A percentile compares a stretch with the other conserved stretches of the same genome.
Evolutionary conservation across 2,113 vertebrate species (phyloP).

Genomic region (Halichoerus grypus): DNA sequence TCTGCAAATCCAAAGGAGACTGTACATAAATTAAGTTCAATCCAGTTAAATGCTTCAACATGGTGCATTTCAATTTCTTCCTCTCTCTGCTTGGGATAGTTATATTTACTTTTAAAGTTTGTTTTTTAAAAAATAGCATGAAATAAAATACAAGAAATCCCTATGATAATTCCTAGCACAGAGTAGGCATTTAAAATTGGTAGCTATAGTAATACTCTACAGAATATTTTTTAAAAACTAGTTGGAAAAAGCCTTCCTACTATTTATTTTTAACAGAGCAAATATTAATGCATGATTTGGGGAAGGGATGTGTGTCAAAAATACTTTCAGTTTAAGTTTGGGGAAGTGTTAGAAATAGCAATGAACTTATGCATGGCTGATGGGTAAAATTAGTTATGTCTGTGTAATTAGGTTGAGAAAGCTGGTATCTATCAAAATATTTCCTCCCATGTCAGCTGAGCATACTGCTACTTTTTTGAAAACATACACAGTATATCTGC

Average conservation of each 20-base stretch:
- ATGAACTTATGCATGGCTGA: constrained; percentile 75
- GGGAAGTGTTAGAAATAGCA: constrained; percentile 76
- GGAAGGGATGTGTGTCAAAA: constrained; percentile 73
- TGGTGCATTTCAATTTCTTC: background rate
- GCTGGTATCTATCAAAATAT: constrained; percentile 83
- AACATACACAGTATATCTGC: constrained; percentile 71
- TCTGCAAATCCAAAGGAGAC: background rate
- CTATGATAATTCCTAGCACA: background rate
- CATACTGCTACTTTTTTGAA: constrained; percentile 74
- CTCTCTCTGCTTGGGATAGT: background rate
- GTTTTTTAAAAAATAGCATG: background rate
- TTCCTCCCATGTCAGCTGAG: constrained; percentile 68
- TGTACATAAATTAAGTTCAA: background rate
- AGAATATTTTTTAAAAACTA: background rate
- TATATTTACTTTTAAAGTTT: background rate
- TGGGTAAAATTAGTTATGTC: constrained; percentile 80
- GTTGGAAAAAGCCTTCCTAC: background rate
- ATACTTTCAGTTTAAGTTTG: constrained; percentile 74
- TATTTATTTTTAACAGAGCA: constrained; percentile 54
- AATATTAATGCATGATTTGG: constrained; percentile 73
- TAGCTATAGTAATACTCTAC: background rate
- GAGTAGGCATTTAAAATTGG: constrained; percentile 25
- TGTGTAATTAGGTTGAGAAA: constrained; percentile 80
- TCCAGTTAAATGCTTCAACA: background rate
- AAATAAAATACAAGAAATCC: background rate